A percentile compares a stretch with the other conserved stretches of the same genome.
Evolutionary conservation across 1,140 invertebrate genomes (phyloP).

Genomic region (Polyergus mexicanus): DNA sequence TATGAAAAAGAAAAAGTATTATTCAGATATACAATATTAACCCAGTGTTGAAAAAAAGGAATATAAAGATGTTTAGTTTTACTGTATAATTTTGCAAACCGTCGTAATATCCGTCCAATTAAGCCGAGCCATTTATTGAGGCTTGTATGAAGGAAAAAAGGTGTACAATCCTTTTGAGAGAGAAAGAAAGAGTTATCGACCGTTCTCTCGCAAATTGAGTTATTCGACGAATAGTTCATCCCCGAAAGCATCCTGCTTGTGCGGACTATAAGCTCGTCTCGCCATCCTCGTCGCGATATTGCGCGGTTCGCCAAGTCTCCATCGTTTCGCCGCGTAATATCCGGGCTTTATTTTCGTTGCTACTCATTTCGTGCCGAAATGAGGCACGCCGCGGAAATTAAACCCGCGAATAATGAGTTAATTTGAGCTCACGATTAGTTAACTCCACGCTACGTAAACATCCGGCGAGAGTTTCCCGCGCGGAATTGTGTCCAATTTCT

Average conservation of each 20-base stretch:
- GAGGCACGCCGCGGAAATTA: slow-evolving; percentile 44
- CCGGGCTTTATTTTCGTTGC: slow-evolving; percentile 43
- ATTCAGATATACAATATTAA: too few relatives aligned
- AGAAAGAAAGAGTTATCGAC: not conserved
- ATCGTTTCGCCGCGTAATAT: slow-evolving; percentile 22
- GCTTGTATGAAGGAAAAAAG: not conserved
- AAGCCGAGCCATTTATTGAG: not conserved
- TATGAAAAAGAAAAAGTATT: too few relatives aligned
- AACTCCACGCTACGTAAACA: slow-evolving; percentile 13
- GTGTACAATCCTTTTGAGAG: not conserved
- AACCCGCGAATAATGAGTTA: slow-evolving; percentile 58
- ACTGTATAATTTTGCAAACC: too few relatives aligned
- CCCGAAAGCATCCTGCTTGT: not conserved
- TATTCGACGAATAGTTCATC: slow-evolving; percentile 40
- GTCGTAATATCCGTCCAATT: not conserved
- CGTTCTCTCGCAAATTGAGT: slow-evolving; percentile 22
- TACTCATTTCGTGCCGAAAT: slow-evolving; percentile 26
- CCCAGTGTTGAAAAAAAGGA: too few relatives aligned
- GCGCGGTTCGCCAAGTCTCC: not conserved
- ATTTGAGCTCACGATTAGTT: slow-evolving; percentile 56
- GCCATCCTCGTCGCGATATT: slow-evolving; percentile 23
- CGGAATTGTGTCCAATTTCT: slow-evolving; percentile 26
- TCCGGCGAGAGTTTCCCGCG: not conserved
- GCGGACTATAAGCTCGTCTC: not conserved
- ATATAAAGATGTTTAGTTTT: too few relatives aligned